Conservation (phyloP, 2,888 invertebrate genomes). For the Cosmia pyralina region DNA sequence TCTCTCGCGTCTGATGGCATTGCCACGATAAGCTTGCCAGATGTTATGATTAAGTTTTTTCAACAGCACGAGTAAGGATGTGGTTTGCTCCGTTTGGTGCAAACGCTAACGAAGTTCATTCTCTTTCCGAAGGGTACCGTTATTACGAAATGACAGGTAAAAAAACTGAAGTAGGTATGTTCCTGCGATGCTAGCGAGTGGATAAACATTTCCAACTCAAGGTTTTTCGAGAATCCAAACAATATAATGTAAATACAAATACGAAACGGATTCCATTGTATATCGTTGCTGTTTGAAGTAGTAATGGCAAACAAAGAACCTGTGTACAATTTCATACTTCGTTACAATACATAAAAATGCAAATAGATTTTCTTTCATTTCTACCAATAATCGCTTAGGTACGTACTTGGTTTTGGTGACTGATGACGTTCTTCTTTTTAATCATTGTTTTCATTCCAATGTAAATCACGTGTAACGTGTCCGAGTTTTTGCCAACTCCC, state of each 20-base stretch:
- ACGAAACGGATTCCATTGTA: slow-evolving; percentile 38
- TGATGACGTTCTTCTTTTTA: background rate
- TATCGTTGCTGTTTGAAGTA: slow-evolving; percentile 24
- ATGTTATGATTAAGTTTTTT: slow-evolving; percentile 76
- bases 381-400: slow-evolving; percentile 1
- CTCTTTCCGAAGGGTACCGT: slow-evolving; percentile 44
- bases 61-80: slow-evolving; percentile 58
- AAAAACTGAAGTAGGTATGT: slow-evolving; percentile 16
- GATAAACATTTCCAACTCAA: slow-evolving; percentile 35
- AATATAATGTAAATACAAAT: slow-evolving; percentile 28
- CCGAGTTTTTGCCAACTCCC: too few species aligned
- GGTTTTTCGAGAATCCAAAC: slow-evolving; percentile 33
- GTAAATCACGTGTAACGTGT: background rate
- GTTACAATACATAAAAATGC: slow-evolving; percentile 11
- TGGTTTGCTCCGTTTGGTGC: slow-evolving; percentile 48
- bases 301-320: slow-evolving; percentile 36
- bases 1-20: slow-evolving; percentile 62
- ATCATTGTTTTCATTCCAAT: background rate
- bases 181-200: slow-evolving; percentile 2
- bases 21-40: slow-evolving; percentile 76
- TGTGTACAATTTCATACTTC: slow-evolving; percentile 33
- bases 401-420: too few species aligned
- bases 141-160: slow-evolving; percentile 36
- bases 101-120: slow-evolving; percentile 48
- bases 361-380: slow-evolving; percentile 29